Evolutionary conservation across 2,888 invertebrate species (phyloP), one percentile per base, ranked within the genome.

Genomic region (Agriopis leucophaearia): DNA sequence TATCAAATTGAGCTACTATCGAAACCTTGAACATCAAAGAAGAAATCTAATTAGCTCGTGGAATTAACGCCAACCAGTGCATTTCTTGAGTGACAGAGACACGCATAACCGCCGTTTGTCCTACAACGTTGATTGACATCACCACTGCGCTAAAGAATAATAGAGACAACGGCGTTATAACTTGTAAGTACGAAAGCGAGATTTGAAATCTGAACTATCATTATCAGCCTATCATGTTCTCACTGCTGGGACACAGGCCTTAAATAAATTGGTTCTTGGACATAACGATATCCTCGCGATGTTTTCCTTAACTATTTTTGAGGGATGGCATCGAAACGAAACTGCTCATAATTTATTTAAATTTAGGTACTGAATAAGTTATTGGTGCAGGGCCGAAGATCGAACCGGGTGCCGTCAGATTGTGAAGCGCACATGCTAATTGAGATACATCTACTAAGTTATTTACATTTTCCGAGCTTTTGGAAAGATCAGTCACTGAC

Each of bases 21-120:
- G 38, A 59, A 58, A 50, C 42, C 16, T 55, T 27, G 56, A 56
- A 60, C 44, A 68, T 68, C 68, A 68, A 68, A 68, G 68, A 47
- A 36, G 50, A 64, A 60, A 50, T 56, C 36, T 60, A 68, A 64
- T 68, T 68, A 64, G 47, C 38, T 64, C 5, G 13, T 64, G 44
- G 40, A 56, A 40, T 48, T 48, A 63, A 67, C 58, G 58, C 47
- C 12, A 54, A 47, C 56, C 58, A 59, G 35, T 67, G 63, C 63
- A 67, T 54, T 63, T 52, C 42, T 58, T 18, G 63, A 63, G 67
- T 63, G 67, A 67, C 67, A 67, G 48, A 54, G 47, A 36, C 67
- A 55, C 58, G 67, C 63, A 16, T 44, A 44, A 47, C 63, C 27
- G 67, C 62, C 36, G 13, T 10, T 54, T 56, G 58, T 67, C 13